These are phyloP conservation scores for Chrysodeixis includens DNA, from an alignment of 2,888 invertebrate species.

Conservation along the genomic window DNA sequence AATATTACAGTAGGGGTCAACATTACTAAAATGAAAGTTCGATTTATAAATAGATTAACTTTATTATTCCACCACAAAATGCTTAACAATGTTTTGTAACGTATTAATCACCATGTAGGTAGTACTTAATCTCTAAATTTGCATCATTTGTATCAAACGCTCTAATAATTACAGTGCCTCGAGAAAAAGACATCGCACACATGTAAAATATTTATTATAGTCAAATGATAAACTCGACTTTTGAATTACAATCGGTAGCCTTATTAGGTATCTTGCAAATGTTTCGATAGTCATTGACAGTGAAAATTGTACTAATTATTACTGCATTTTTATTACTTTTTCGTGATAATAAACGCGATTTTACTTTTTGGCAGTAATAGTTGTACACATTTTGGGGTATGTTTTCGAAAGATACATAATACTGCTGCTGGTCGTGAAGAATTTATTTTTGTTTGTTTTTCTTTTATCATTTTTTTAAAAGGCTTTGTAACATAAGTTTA, in stretches of 20 bases:
- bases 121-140: slow-evolving; percentile 30
- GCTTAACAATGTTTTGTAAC: slow-evolving; percentile 37
- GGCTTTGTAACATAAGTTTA: neutral
- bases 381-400: too few relatives aligned
- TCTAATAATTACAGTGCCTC: slow-evolving; percentile 11
- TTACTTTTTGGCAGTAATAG: too few relatives aligned
- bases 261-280: too few relatives aligned
- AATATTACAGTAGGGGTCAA: too few relatives aligned
- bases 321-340: too few relatives aligned
- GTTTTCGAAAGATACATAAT: too few relatives aligned
- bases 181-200: slow-evolving; percentile 13
- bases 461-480: neutral
- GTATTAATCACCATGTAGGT: slow-evolving; percentile 22
- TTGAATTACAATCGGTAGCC: neutral
- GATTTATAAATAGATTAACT: slow-evolving; percentile 41
- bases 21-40: slow-evolving; percentile 51
- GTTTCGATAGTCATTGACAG: too few relatives aligned
- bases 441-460: too few relatives aligned
- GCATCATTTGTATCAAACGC: slow-evolving; percentile 19
- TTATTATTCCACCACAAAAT: slow-evolving; percentile 58
- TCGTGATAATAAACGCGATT: too few relatives aligned
- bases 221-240: neutral
- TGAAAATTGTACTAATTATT: too few relatives aligned
- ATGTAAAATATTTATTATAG: neutral
- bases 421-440: too few relatives aligned